Percentiles rank a stretch among this genome's conserved stretches.
phyloP scores from a whole-genome alignment of 1,140 invertebrate genomes.

The Ceratoteleas bidentatus region DNA sequence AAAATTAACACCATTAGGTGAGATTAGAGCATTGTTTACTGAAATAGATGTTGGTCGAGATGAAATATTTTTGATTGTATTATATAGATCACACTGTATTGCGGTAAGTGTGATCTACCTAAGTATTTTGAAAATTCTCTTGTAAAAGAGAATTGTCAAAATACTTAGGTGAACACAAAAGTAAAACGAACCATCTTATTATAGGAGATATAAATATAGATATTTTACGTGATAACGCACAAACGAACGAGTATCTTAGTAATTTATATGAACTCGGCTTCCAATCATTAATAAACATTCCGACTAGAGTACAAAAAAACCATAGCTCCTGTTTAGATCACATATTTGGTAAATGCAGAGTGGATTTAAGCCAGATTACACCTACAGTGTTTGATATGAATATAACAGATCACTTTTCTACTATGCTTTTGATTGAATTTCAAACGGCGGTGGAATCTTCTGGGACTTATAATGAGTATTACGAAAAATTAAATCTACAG shows the following conservation, averaged over 20 bases:
- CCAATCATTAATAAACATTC: conserved; percentile 11
- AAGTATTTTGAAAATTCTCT: conserved; percentile 1
- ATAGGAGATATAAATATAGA: conserved; percentile 19
- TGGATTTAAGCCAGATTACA: not conserved
- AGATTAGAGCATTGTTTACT: not conserved
- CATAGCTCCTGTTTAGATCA: conserved; percentile 6
- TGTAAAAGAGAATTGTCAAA: not conserved
- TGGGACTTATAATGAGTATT: too few relatives aligned
- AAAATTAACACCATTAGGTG: not conserved
- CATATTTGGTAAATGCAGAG: conserved; percentile 1
- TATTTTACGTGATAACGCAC: not conserved
- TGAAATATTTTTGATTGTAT: conserved; percentile 3
- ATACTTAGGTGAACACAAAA: not conserved
- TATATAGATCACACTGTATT: conserved; percentile 4
- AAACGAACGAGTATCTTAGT: not conserved
- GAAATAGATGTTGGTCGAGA: not conserved
- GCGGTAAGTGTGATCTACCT: too few relatives aligned
- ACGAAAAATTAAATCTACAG: too few relatives aligned
- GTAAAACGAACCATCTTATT: conserved; percentile 1
- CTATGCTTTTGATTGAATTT: not conserved
- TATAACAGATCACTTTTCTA: conserved; percentile 9
- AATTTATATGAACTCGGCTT: conserved; percentile 10
- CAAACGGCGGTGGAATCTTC: too few relatives aligned
- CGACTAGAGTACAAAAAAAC: not conserved
- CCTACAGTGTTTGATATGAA: conserved; percentile 4